Percentiles rank a stretch among this genome's conserved stretches.
phyloP scores from a whole-genome alignment of 2,888 invertebrate genomes.

The Tholera decimalis region DNA sequence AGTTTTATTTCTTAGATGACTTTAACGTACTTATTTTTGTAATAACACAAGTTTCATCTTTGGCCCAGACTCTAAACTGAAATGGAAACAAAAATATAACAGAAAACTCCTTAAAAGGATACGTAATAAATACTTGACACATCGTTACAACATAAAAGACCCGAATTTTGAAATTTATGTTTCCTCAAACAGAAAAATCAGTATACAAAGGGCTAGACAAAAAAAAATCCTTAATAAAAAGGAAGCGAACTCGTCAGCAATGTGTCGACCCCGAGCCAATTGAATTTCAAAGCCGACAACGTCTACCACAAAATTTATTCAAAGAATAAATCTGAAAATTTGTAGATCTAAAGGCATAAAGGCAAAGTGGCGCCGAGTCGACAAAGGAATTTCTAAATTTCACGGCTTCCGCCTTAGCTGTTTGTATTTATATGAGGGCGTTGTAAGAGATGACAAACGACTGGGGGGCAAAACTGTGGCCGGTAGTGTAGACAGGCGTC shows the following conservation, averaged over 20 bases:
- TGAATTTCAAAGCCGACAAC: conserved; percentile 91
- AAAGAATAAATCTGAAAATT: conserved; percentile 92
- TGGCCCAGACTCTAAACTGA: background rate
- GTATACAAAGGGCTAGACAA: conserved; percentile 72
- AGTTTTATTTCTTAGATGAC: background rate
- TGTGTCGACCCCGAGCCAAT: conserved; percentile 89
- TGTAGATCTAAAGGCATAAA: conserved; percentile 90
- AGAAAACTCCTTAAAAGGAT: conserved; percentile 23
- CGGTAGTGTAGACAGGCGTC: conserved; percentile 55
- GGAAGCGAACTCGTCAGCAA: conserved; percentile 86
- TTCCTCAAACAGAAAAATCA: conserved; percentile 66
- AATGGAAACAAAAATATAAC: conserved; percentile 8
- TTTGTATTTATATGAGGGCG: conserved; percentile 89
- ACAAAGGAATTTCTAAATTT: conserved; percentile 91
- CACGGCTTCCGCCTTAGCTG: conserved; percentile 90
- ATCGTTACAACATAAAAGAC: conserved; percentile 49
- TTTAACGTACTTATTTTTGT: background rate
- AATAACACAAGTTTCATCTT: background rate
- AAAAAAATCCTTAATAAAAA: conserved; percentile 80
- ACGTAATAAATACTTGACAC: conserved; percentile 54
- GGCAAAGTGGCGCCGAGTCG: conserved; percentile 88
- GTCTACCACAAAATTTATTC: conserved; percentile 91
- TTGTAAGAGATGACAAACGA: conserved; percentile 89
- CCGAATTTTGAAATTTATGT: conserved; percentile 63
- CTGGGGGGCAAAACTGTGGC: conserved; percentile 73